Evolutionary conservation across 2,888 invertebrate species (phyloP), one percentile per base, ranked within the genome.

Genomic region (Petrolisthes cinctipes): DNA sequence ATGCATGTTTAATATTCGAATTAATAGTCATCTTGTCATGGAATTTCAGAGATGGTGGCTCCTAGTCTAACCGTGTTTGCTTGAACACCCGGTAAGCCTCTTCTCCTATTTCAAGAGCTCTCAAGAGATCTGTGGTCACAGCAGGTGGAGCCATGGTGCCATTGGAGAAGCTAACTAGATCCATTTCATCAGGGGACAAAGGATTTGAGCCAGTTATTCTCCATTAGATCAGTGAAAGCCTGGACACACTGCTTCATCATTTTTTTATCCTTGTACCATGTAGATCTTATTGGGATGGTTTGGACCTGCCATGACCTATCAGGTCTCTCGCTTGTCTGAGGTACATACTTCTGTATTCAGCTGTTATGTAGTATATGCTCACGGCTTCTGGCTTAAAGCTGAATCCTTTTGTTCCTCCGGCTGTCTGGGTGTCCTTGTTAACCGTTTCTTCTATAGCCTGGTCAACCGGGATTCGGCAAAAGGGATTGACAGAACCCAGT

Each of bases 21-120:
- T n/a, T n/a, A n/a, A n/a, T n/a, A n/a, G n/a, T 81, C 81, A 81
- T 81, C 81, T 81, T 81, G 81, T 57, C 81, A 20, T 81, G 81
- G 57, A 57, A 81, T 23, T 76, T n/a, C 23, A 37, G 11, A n/a
- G n/a, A 23, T 11, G 37, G 79, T 53, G 61, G 61, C 61, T 79
- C 54, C 37, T 53, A 5, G 14, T 76, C 37, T 76, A 23, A 76
- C 6, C 7, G 53, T 53, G 9, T 53, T 14, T 11, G 3, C 61
- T 5, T 14, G 23, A 56, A 14, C 5, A 14, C 53, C 57, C 53
- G 11, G 57, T 57, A 23, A n/a, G 37, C 11, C 57, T 57, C 53
- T 57, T 81, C 81, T 20, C 54, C 79, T 11, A 20, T 37, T 11
- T n/a, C 81, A 81, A n/a, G 57, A n/a, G 57, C 51, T 20, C 54